Evolutionary conservation across 2,888 invertebrate genomes (phyloP), one percentile per base, ranked within the genome.

Genomic region (Sphaerophoria taeniata): DNA sequence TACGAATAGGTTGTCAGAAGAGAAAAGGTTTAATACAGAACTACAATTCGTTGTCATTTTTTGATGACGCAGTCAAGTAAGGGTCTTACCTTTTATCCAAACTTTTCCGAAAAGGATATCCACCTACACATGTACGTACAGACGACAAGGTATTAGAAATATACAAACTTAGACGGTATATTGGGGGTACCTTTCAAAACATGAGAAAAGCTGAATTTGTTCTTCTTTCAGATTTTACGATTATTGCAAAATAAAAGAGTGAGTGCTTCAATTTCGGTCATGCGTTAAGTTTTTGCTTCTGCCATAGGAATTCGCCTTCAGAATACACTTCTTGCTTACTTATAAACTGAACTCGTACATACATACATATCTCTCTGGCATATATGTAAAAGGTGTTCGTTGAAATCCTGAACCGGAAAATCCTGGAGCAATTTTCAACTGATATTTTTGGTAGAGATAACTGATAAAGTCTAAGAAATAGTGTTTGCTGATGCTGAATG

Each of bases 231-330:
- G 78, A 73, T 83, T 83, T 83, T 83, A 83, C 78, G 82, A 73
- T 83, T 83, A 83, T 83, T 69, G 78, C 78, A 61, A 83, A 73
- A 83, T 83, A 78, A 83, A 83, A 83, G 78, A 73, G 78, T 77
- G 67, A 77, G 77, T 77, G 72, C 77, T 77, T 71, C 72, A 72
- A 82, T 74, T 82, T 77, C 67, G 58, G 67, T 72, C 81, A 72
- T 76, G 76, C 63, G 81, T 65, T 71, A 36, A 70, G 71, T 76
- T 71, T 70, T 65, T 39, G 2, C 45, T 47, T 24, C 24, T 9
- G 16, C 51, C 1, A 14, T 58, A 39, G 11, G 14, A 58, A 39
- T 36, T 34, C 34, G 16, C 36, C 36, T 16, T 43, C 31, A 11
- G 16, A 11, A 12, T 45, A 45, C 34, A 16, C 0, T 65, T 43